Conservation (phyloP, 2,888 invertebrate genomes). For the Lomographa bimaculata region DNA sequence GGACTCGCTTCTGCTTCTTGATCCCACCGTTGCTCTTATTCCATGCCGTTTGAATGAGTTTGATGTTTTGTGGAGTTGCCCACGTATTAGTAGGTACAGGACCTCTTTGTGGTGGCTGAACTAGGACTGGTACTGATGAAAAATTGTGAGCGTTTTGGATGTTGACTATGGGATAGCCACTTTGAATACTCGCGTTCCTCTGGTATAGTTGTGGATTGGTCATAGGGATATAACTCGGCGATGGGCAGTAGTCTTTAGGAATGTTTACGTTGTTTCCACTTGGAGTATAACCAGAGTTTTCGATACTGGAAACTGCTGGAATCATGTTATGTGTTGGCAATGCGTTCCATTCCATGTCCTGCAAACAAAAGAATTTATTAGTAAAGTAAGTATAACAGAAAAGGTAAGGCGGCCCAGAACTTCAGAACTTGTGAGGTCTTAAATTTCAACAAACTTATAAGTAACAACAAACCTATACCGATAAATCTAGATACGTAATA, state of each 20-base stretch:
- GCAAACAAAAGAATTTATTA: constrained; percentile 28
- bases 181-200: constrained; percentile 12
- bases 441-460: no score
- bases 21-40: constrained; percentile 39
- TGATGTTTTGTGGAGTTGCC: constrained; percentile 27
- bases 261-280: constrained; percentile 3
- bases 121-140: constrained; percentile 21
- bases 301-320: constrained; percentile 1
- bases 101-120: constrained; percentile 17
- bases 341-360: constrained; percentile 43
- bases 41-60: constrained; percentile 36
- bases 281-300: background rate
- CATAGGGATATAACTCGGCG: constrained; percentile 31
- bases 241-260: constrained; percentile 7
- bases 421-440: no score
- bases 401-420: no score
- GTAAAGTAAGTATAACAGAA: no score
- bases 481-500: no score
- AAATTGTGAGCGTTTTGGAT: constrained; percentile 23
- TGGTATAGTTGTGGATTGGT: constrained; percentile 14
- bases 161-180: constrained; percentile 23
- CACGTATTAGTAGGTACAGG: constrained; percentile 17
- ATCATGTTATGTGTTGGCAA: constrained; percentile 14
- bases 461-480: no score
- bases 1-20: constrained; percentile 84